These are phyloP conservation scores for Papilio xuthus DNA, from an alignment of 1,140 invertebrate species.

Conservation along the genomic window DNA sequence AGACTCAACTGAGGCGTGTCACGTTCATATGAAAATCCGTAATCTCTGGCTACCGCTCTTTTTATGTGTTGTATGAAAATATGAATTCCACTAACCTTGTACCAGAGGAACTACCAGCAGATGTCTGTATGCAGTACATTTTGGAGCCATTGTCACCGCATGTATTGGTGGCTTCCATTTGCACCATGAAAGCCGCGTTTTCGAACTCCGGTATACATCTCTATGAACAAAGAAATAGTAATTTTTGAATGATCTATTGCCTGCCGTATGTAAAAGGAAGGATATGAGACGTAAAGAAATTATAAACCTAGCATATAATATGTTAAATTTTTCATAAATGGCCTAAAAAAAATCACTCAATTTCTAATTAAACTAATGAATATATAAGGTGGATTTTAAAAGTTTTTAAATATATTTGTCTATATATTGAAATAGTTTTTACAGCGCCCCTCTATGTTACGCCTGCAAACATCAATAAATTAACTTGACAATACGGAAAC, in stretches of 20 bases:
- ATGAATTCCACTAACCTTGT: conserved; percentile 12
- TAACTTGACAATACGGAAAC: conserved; percentile 48
- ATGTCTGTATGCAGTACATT: conserved; percentile 95
- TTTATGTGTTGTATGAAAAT: background rate
- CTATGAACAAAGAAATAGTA: conserved; percentile 81
- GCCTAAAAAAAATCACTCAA: background rate
- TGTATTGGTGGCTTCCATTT: conserved; percentile 97
- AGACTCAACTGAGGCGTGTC: background rate
- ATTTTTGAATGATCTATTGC: background rate
- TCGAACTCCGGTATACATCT: conserved; percentile 97
- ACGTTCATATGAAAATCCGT: background rate
- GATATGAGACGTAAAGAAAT: background rate
- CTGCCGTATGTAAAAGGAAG: background rate
- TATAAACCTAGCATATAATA: too few relatives aligned
- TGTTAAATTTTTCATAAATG: too few relatives aligned
- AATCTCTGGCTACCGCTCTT: too few relatives aligned
- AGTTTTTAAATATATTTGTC: background rate
- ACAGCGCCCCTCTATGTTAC: background rate
- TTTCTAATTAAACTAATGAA: background rate
- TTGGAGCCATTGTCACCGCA: conserved; percentile 91
- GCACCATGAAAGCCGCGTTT: conserved; percentile 95
- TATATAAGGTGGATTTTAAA: background rate
- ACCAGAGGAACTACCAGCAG: conserved; percentile 81
- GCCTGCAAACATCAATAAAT: conserved; percentile 2
- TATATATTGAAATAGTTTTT: background rate